Evolutionary conservation across 2,113 vertebrate genomes (phyloP), one percentile per base, ranked within the genome.

Genomic region (Perognathus longimembris): DNA sequence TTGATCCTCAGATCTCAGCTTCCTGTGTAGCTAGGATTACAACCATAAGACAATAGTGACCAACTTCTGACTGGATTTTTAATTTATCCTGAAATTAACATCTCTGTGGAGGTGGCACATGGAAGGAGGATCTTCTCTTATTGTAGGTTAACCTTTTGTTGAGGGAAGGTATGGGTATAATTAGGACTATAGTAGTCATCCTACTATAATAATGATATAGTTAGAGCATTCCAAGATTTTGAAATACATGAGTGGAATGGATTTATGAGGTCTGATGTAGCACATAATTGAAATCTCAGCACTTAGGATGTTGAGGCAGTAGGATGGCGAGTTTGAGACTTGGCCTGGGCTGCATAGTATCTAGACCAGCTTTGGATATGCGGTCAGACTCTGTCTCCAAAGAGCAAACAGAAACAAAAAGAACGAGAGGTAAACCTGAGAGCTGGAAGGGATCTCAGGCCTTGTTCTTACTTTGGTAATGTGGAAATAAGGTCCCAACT

Each of bases 401-500:
- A 61, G 26, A 61, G 59, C 59, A 61, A 61, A 12, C 59, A 61
- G 59, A 61, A 61, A 61, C 20, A 61, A 61, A 61, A 61, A 61
- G 59, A 24, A 24, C 11, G 22, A 24, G 24, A 61, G 24, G 22
- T 61, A 61, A 26, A 63, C 88, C 9, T 87, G 38, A 61, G 70
- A 73, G 32, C 34, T 76, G n/a, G 85, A 88, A 67, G 70, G 74
- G 26, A 92, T 30, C 38, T 89, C 20, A 78, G 61, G 75, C 34
- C 15, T 28, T 36, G 22, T 85, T 40, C 34, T 64, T 66, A 40
- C 32, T 73, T 83, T 84, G 64, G 30, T 90, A 34, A 38, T 42
- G 30, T 78, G 67, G 64, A 85, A 40, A 76, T n/a, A 22, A 17
- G n/a, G 11, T 7, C 36, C n/a, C 71, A 9, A 17, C 76, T 57